Evolutionary conservation across 2,113 vertebrate genomes (phyloP), one percentile per base, ranked within the genome.

Genomic region (Nothoprocta pentlandii): DNA sequence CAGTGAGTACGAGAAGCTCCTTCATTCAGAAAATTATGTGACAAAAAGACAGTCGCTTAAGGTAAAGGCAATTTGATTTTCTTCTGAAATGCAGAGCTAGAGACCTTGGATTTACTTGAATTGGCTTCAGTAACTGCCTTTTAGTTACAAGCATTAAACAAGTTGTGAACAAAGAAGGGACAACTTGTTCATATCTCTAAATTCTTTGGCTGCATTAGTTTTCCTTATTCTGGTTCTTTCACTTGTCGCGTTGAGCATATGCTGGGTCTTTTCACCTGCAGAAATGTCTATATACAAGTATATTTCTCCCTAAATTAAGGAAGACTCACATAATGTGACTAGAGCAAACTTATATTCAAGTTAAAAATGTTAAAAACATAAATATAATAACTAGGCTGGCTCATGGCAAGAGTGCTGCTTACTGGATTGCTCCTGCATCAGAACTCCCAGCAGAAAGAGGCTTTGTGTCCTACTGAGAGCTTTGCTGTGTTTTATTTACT

Each of bases 21-120:
- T 98, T 94, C 98, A 98, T 97, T 98, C 98, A 23, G 98, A 98
- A 98, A 98, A 98, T 92, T 98, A 98, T 5, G 98, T 98, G 97
- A 98, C 98, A 75, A 98, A 98, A 93, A 97, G 98, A 80, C 98
- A 98, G 98, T 98, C 98, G 67, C 97, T 98, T 95, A 98, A 98
- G 98, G 98, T 98, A 98, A 58, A 90, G 87, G 34, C 34, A 62
- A 1, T 79, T 73, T 49, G 49, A 49, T 47, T 91, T 49, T 59
- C 25, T 69, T 61, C 69, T 42, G 49, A 42, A 81, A 64, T 58
- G 66, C n/a, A 63, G 77, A 67, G 22, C 66, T 53, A 69, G 17
- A 67, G 36, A 70, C 62, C 82, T 16, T 85, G 23, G 67, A 44
- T 92, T 83, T 7, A 82, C 74, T 81, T 82, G 62, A 80, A 78